A percentile compares a stretch with the other conserved stretches of the same genome.
Evolutionary conservation across 1,140 invertebrate species (phyloP).

Genomic region (Macrosteles quadrilineatus): DNA sequence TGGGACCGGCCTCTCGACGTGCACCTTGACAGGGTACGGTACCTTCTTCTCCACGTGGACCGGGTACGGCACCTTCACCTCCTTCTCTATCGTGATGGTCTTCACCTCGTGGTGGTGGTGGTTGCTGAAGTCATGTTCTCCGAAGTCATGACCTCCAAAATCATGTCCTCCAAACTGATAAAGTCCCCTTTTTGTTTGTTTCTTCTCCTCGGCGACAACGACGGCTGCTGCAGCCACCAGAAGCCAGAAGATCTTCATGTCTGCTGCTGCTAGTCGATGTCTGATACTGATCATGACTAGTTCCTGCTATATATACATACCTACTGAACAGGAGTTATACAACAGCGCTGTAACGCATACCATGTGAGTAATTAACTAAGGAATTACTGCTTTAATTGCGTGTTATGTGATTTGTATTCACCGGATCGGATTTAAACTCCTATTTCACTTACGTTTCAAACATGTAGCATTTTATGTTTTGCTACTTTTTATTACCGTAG

Average conservation of each 20-base stretch:
- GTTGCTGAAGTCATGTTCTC: no score
- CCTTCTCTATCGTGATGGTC: conserved; percentile 21
- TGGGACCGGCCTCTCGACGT: conserved; percentile 66
- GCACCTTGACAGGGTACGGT: conserved; percentile 68
- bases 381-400: no score
- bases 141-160: conserved; percentile 1
- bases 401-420: no score
- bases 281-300: not conserved
- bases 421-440: no score
- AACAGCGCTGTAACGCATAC: no score
- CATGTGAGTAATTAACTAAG: no score
- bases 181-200: conserved; percentile 55
- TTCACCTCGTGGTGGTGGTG: conserved; percentile 26
- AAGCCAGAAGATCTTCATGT: conserved; percentile 2
- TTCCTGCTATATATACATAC: not conserved
- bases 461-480: no score
- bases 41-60: conserved; percentile 64
- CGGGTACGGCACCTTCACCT: conserved; percentile 69
- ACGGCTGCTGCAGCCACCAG: conserved; percentile 39
- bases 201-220: conserved; percentile 52
- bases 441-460: no score
- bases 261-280: not conserved
- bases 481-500: no score
- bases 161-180: conserved; percentile 48
- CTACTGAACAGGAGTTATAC: not conserved